Evolutionary conservation across 2,888 invertebrate species (phyloP), one percentile per base, ranked within the genome.

Genomic region (Germaria angustata): DNA sequence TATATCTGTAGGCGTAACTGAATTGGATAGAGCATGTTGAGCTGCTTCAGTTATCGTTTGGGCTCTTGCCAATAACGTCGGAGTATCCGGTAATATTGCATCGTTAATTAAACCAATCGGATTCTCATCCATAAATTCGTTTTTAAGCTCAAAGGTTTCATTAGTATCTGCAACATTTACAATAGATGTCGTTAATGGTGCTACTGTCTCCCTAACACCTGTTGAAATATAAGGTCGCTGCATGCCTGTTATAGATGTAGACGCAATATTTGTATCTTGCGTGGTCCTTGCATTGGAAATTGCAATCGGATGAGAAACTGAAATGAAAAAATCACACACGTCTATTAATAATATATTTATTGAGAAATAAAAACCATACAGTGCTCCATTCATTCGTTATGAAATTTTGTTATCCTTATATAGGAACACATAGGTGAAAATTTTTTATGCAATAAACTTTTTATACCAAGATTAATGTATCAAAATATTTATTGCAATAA

Each of bases 91-190:
- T 7, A 78, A 24, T 57, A 71, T 69, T 1, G 46, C 41, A 5
- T 75, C 69, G 9, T 73, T 49, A 5, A 36, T 39, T 11, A 63
- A n/a, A 11, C 49, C 68, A 7, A 24, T 51, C 1, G 79, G 76
- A 22, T 81, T 77, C 3, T 84, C 84, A 46, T 83, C 83, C 36
- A 83, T 41, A 63, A 80, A 80, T 63, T 83, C 83, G 32, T 80
- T 68, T 28, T 83, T 83, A 44, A 77, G 76, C 44, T 80, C 83
- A 2, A 83, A 32, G 15, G 55, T 66, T 61, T 71, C 66, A 66
- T 28, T 68, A 17, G 15, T 9, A 39, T 69, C 73, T 7, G 22
- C 11, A 3, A 41, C 22, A 61, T 39, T 72, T 13, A 51, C 5
- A 9, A 57, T 36, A 1, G 59, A 17, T 8, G 59, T 32, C 3